These are phyloP conservation scores for Dendronephthya gigantea DNA, from an alignment of 64 coral and sea anemone species.

Conservation along the genomic window DNA sequence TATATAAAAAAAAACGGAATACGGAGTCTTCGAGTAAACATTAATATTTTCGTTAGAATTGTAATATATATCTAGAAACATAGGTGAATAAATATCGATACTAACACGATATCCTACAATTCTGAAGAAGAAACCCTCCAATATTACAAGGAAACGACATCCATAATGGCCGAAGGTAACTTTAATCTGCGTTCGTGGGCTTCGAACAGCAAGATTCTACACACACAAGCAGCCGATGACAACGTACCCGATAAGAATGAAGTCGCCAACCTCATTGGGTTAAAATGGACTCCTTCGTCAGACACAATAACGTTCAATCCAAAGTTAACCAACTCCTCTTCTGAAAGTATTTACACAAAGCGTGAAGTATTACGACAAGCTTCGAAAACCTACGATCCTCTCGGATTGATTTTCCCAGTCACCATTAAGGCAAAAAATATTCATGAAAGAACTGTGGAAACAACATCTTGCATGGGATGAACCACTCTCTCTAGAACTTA, in stretches of 20 bases:
- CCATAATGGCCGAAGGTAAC: too few relatives aligned
- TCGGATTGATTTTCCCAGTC: conserved; percentile 5
- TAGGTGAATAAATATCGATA: too few relatives aligned
- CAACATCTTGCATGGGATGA: conserved; percentile 25
- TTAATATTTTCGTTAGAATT: too few relatives aligned
- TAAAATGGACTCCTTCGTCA: not conserved
- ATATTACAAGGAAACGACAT: not conserved
- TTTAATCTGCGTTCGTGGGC: too few relatives aligned
- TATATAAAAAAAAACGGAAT: too few relatives aligned
- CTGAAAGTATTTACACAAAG: not conserved
- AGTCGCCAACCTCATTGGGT: too few relatives aligned
- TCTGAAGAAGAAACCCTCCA: not conserved
- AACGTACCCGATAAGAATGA: not conserved
- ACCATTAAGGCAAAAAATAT: conserved; percentile 16
- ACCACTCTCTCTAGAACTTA: not conserved
- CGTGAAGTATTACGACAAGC: not conserved
- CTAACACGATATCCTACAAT: too few relatives aligned
- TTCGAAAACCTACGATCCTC: conserved; percentile 9
- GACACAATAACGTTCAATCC: not conserved
- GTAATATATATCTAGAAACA: too few relatives aligned
- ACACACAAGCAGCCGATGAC: not conserved
- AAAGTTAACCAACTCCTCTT: not conserved
- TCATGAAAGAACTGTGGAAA: conserved; percentile 29
- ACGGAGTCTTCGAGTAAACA: too few relatives aligned
- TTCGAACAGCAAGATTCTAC: not conserved